Percentiles rank a stretch among this genome's conserved stretches.
Conservation (phyloP, 2,797 vertebrate species). For the Ataeniobius toweri region DNA sequence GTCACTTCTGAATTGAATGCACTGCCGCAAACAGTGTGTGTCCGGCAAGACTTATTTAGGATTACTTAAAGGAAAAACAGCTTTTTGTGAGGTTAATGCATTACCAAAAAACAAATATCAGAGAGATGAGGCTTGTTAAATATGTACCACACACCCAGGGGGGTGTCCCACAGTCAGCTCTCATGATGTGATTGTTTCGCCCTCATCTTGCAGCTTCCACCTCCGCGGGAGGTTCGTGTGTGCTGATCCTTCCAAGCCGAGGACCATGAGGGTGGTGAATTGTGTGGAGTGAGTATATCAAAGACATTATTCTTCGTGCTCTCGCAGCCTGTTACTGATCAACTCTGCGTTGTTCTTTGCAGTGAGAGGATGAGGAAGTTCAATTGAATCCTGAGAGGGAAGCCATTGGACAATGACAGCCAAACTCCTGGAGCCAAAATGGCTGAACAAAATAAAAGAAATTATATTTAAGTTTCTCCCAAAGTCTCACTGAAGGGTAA, state of each 20-base stretch:
- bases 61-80: background rate
- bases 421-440: background rate
- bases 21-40: too few relatives aligned
- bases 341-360: background rate
- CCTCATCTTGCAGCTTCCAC: conserved; percentile 66
- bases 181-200: background rate
- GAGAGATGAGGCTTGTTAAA: background rate
- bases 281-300: conserved; percentile 65
- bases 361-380: conserved; percentile 10
- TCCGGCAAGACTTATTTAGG: too few relatives aligned
- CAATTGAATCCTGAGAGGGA: accelerated
- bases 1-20: too few relatives aligned
- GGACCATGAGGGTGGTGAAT: conserved; percentile 34
- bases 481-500: background rate
- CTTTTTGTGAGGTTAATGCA: background rate
- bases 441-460: background rate
- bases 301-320: accelerated
- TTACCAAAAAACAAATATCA: background rate
- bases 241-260: conserved; percentile 44
- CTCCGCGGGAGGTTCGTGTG: conserved; percentile 51
- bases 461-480: background rate
- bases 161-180: background rate
- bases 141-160: accelerated
- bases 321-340: background rate
- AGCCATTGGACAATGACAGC: accelerated